phyloP scores from a whole-genome alignment of 2,797 vertebrate species.

The Eupleurogrammus muticus region DNA sequence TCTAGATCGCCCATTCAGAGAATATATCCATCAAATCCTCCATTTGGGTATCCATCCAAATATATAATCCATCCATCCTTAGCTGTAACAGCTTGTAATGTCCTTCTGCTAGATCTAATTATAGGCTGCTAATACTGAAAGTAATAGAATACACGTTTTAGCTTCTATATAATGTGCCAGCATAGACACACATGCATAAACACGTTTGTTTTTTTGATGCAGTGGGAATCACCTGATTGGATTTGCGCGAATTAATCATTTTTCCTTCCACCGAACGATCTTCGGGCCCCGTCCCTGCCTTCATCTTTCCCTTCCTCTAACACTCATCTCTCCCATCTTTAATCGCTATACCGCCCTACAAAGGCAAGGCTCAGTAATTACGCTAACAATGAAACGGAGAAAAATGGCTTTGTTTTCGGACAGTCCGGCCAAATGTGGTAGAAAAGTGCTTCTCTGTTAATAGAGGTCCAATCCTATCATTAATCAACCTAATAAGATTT shows the following conservation, averaged over 20 bases:
- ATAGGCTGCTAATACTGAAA: slow-evolving; percentile 61
- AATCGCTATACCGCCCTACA: slow-evolving; percentile 7
- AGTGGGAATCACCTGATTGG: slow-evolving; percentile 67
- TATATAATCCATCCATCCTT: slow-evolving; percentile 33
- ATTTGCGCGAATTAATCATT: slow-evolving; percentile 62
- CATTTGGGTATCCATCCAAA: slow-evolving; percentile 32
- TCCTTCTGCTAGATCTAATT: slow-evolving; percentile 69
- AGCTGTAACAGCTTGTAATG: slow-evolving; percentile 64
- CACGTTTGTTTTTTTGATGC: slow-evolving; percentile 55
- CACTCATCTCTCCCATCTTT: slow-evolving; percentile 25
- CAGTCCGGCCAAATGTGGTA: too few species aligned
- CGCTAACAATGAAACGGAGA: too few species aligned
- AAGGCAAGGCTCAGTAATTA: too few species aligned
- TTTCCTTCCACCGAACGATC: slow-evolving; percentile 44
- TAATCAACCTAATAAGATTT: slow-evolving; percentile 34
- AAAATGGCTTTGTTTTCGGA: too few species aligned
- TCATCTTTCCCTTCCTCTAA: slow-evolving; percentile 10
- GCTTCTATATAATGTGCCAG: slow-evolving; percentile 59
- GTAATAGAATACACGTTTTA: slow-evolving; percentile 61
- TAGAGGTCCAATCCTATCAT: slow-evolving; percentile 34
- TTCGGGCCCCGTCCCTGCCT: slow-evolving; percentile 34
- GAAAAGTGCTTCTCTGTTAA: neutral
- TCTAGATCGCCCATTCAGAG: slow-evolving; percentile 41
- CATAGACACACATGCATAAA: slow-evolving; percentile 33
- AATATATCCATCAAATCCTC: slow-evolving; percentile 39